These are phyloP conservation scores for Platycheirus rosarum DNA, from an alignment of 2,888 invertebrate genomes.

Conservation along the genomic window DNA sequence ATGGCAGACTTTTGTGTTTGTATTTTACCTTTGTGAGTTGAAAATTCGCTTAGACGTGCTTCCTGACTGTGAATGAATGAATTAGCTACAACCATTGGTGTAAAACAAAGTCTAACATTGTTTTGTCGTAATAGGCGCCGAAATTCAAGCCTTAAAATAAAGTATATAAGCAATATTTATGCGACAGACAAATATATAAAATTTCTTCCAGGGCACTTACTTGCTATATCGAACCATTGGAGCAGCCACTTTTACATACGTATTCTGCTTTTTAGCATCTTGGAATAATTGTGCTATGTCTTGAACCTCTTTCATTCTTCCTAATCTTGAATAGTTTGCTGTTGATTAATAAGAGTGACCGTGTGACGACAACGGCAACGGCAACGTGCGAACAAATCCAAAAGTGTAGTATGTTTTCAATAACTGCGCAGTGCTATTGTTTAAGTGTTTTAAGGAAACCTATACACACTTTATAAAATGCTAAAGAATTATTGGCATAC, in stretches of 20 bases:
- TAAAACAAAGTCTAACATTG: conserved; percentile 94
- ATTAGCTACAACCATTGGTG: conserved; percentile 98
- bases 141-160: conserved; percentile 89
- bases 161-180: no score
- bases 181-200: no score
- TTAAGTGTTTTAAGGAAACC: no score
- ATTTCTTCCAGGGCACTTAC: no score
- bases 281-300: conserved; percentile 87
- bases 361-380: no score
- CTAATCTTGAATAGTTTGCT: neutral
- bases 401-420: no score
- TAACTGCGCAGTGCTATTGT: no score
- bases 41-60: conserved; percentile 92
- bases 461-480: no score
- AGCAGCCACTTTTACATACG: conserved; percentile 91
- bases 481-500: no score
- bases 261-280: conserved; percentile 83
- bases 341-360: no score
- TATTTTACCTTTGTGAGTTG: conserved; percentile 86
- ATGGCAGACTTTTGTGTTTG: no score
- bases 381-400: no score
- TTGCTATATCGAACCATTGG: conserved; percentile 98
- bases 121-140: conserved; percentile 90
- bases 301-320: conserved; percentile 56
- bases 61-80: conserved; percentile 94